Percentiles rank a stretch among this genome's conserved stretches.
Evolutionary conservation across 1,140 invertebrate species (phyloP).

Genomic region (Planococcus citri): DNA sequence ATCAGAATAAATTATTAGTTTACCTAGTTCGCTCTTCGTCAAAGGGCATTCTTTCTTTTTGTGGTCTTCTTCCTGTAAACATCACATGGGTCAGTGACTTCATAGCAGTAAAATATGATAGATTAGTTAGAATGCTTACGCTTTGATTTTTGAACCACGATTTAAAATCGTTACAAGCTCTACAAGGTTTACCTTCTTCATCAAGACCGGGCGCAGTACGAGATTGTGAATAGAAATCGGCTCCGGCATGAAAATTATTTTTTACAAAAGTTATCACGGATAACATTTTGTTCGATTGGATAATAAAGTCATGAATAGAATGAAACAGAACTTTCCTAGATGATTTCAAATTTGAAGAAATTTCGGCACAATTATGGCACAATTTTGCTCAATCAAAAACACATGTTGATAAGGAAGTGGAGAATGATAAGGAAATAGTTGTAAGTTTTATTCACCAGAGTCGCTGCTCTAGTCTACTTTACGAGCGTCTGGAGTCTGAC

Average conservation of each 20-base stretch:
- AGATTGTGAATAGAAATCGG: background rate
- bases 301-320: too few species aligned
- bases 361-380: too few species aligned
- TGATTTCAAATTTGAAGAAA: too few species aligned
- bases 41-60: background rate
- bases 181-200: background rate
- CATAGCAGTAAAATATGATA: too few species aligned
- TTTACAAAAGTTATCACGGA: background rate
- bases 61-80: background rate
- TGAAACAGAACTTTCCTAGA: too few species aligned
- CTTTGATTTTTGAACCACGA: background rate
- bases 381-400: too few species aligned
- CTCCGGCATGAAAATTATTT: background rate
- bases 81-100: background rate
- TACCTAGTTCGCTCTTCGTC: constrained; percentile 8
- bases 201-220: background rate
- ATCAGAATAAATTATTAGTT: background rate
- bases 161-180: background rate
- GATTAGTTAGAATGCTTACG: background rate
- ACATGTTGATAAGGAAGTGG: too few species aligned
- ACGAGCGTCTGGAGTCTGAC: too few species aligned
- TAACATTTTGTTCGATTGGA: too few species aligned
- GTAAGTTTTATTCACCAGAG: too few species aligned
- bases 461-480: too few species aligned
- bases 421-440: too few species aligned